Evolutionary conservation across 1,140 invertebrate species (phyloP), one percentile per base, ranked within the genome.

Genomic region (Antheraea mylitta): DNA sequence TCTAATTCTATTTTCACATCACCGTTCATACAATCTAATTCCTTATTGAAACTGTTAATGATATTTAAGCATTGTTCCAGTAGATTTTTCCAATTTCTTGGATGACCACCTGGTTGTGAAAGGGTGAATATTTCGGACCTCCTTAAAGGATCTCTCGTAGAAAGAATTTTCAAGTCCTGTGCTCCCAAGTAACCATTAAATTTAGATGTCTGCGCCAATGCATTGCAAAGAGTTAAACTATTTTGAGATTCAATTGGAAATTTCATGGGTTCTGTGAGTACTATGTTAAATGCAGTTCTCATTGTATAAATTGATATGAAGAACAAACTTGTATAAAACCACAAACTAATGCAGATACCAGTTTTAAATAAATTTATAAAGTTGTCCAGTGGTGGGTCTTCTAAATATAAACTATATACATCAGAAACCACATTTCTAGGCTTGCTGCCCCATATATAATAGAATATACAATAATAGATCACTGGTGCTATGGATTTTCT

Each of bases 81-180:
- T 6, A 97, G 81, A 67, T 93, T 93, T 75, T 96, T 96, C 96
- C 96, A 97, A 74, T 96, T 96, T 71, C 95, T 95, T 2, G 96
- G 96, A 86, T 96, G 96, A 63, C 95, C 95, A 30, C 96, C 95
- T 62, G 96, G 96, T 79, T 95, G 94, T 65, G 96, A 97, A 0
- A 97, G 83, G 13, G 94, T 94, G 78, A 96, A 97, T 19, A 97
- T 90, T 65, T 94, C 80, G 53, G 84, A 70, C 70, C 96, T 93
- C 71, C 95, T 92, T 3, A 62, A 2, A 60, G 83, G 78, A 61
- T 95, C 94, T 67, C 93, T 95, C 75, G 94, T 92, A 8, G 95
- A 91, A 58, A 96, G 75, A 16, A 93, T 93, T 66, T 93, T 92
- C 5, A 97, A 89, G 85, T 96, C 96, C 45, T 95, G 89, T 64